Percentiles rank a stretch among this genome's conserved stretches.
phyloP scores from a whole-genome alignment of 2,113 vertebrate genomes.

The Bettongia penicillata region DNA sequence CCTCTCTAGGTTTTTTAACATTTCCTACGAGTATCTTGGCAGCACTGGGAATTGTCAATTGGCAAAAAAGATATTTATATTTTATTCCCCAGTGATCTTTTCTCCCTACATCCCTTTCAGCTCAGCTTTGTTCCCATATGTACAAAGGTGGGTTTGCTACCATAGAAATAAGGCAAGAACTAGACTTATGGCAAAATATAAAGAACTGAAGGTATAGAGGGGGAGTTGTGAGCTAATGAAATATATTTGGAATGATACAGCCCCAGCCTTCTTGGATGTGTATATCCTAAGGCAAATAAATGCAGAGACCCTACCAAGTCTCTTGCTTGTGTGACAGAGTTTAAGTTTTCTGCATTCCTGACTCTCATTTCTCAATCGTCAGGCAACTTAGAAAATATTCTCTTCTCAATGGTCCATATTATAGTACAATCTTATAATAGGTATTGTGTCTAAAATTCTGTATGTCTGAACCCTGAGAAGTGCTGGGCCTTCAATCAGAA shows the following conservation, averaged over 20 bases:
- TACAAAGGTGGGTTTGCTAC: background rate
- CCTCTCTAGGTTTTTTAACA: conserved; percentile 4
- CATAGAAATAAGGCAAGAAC: background rate
- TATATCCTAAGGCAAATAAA: background rate
- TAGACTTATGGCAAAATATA: background rate
- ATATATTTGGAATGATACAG: background rate
- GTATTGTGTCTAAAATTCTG: background rate
- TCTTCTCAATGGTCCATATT: background rate
- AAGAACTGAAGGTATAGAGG: background rate
- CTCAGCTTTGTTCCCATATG: background rate
- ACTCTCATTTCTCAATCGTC: background rate
- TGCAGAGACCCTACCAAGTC: background rate
- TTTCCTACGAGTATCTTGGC: background rate
- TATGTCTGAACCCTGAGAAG: background rate
- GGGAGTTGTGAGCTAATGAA: background rate
- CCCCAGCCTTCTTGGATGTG: background rate
- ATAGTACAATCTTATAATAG: background rate
- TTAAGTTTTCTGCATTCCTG: background rate
- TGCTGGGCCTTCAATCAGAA: background rate
- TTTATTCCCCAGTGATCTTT: background rate
- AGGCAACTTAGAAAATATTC: background rate
- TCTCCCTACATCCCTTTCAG: background rate
- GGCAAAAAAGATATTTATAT: background rate
- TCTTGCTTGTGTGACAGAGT: background rate
- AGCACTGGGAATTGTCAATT: background rate